Conservation (phyloP, 2,888 invertebrate species). For the Drosophila monieri region DNA sequence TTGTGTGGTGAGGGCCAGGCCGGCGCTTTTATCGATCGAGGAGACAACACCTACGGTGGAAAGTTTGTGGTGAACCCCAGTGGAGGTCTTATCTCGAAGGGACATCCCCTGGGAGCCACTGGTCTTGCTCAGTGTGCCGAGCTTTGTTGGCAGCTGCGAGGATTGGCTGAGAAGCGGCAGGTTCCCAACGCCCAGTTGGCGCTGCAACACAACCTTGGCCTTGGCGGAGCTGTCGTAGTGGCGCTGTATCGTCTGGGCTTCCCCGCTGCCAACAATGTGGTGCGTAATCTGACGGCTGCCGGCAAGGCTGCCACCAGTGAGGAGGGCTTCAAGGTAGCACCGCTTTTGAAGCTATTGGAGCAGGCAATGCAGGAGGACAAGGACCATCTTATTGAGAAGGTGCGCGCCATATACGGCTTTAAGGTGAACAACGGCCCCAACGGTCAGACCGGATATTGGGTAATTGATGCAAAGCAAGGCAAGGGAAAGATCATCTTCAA, state of each 20-base stretch:
- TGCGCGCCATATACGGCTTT: constrained; percentile 95
- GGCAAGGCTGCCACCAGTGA: constrained; percentile 67
- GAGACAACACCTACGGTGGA: constrained; percentile 98
- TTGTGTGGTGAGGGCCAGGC: constrained; percentile 95
- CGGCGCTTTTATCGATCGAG: constrained; percentile 95
- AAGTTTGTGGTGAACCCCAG: constrained; percentile 99
- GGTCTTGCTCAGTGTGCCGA: constrained; percentile 96
- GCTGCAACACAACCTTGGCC: constrained; percentile 97
- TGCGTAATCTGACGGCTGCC: constrained; percentile 81
- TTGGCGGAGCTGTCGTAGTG: constrained; percentile 97
- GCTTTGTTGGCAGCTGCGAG: constrained; percentile 93
- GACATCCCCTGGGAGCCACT: constrained; percentile 98
- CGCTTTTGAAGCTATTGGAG: constrained; percentile 92
- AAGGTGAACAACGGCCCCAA: constrained; percentile 92
- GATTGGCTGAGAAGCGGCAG: constrained; percentile 90
- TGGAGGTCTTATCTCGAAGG: constrained; percentile 99
- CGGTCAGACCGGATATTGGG: constrained; percentile 92
- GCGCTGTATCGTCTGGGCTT: constrained; percentile 96
- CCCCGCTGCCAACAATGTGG: constrained; percentile 84
- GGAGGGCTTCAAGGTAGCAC: constrained; percentile 91
- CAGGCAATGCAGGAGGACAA: constrained; percentile 91
- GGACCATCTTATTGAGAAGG: constrained; percentile 92
- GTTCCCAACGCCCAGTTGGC: constrained; percentile 90
- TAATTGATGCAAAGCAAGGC: constrained; percentile 95
- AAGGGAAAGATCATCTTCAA: constrained; percentile 93